These are phyloP conservation scores for Allacma fusca DNA, from an alignment of 2,888 invertebrate species.

Conservation along the genomic window DNA sequence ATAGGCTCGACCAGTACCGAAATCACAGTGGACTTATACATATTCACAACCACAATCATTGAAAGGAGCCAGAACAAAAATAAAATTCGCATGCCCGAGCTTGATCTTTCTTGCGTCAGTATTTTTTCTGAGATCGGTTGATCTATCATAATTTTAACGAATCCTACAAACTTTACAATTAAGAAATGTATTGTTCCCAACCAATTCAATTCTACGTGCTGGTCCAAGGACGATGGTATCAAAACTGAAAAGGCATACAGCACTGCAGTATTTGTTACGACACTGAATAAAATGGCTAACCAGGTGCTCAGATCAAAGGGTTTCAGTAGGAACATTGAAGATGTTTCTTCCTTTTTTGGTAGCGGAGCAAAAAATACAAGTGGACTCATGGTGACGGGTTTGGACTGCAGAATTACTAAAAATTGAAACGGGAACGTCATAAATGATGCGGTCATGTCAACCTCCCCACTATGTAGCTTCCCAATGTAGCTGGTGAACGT, in stretches of 20 bases:
- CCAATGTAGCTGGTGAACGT: not conserved
- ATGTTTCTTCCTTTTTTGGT: not conserved
- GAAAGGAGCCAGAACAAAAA: not conserved
- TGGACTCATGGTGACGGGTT: conserved; percentile 3
- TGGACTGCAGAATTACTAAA: conserved; percentile 10
- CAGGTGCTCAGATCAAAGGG: conserved; percentile 2
- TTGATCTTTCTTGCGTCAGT: not conserved
- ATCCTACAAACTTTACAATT: not conserved
- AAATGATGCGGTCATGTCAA: conserved; percentile 11
- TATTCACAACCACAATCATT: conserved; percentile 24
- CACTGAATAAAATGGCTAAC: not conserved
- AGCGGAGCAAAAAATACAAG: conserved; percentile 18
- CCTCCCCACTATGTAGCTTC: not conserved
- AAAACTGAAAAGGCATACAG: not conserved
- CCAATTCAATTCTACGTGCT: too few relatives aligned
- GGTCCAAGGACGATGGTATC: not conserved
- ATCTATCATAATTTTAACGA: not conserved
- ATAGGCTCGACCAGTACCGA: conserved; percentile 18
- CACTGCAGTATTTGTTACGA: not conserved
- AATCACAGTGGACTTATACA: conserved; percentile 20
- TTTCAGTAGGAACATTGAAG: not conserved
- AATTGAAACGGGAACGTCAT: not conserved
- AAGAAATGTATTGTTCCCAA: not conserved
- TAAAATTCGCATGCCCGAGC: not conserved
- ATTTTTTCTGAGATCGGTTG: not conserved